Evolutionary conservation across 2,797 vertebrate species (phyloP).

Genomic region (Enteromius anoplus): DNA sequence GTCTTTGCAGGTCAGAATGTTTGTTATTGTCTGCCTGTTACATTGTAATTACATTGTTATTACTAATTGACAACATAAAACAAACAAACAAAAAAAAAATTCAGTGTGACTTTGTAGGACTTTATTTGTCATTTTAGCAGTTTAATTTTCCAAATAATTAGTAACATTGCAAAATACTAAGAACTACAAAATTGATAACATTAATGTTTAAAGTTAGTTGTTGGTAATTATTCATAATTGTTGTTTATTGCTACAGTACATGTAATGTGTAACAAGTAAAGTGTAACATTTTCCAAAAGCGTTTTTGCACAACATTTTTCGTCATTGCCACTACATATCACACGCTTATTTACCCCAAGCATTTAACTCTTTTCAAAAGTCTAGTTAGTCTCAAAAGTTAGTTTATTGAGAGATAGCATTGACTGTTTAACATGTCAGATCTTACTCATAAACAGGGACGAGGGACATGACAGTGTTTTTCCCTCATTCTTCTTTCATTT

Average conservation of each 20-base stretch:
- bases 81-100: neutral
- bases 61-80: neutral
- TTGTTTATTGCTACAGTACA: neutral
- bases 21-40: neutral
- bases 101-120: neutral
- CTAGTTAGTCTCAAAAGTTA: neutral
- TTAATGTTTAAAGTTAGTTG: neutral
- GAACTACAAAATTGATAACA: neutral
- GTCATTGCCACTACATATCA: neutral
- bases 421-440: slow-evolving; percentile 47
- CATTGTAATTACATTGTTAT: neutral
- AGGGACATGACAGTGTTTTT: slow-evolving; percentile 70
- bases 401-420: neutral
- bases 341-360: neutral
- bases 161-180: no score
- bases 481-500: slow-evolving; percentile 61
- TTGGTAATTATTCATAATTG: neutral
- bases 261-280: neutral
- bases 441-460: slow-evolving; percentile 60
- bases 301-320: neutral
- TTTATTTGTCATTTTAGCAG: neutral
- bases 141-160: neutral
- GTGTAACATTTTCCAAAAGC: neutral
- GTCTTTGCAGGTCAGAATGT: neutral
- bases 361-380: neutral